phyloP scores from a whole-genome alignment of 2,113 vertebrate species.

The Lethenteron reissneri region DNA sequence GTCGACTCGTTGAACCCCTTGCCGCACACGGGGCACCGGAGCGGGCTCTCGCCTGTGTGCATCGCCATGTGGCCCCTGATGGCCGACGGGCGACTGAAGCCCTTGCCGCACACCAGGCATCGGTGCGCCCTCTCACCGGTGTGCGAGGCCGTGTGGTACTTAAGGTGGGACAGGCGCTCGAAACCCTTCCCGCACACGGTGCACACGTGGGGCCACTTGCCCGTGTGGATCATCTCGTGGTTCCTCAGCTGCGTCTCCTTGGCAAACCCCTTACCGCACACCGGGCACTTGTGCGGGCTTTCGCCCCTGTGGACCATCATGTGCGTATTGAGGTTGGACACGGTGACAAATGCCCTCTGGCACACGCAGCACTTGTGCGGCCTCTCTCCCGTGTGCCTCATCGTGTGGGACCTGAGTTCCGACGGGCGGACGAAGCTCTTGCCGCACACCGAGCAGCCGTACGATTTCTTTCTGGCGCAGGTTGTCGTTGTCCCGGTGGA shows the following conservation, averaged over 20 bases:
- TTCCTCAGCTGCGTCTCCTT: neutral
- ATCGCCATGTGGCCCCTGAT: constrained; percentile 83
- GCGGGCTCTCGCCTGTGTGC: constrained; percentile 73
- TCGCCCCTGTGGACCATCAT: neutral
- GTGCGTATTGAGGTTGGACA: neutral
- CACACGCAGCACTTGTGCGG: constrained; percentile 1
- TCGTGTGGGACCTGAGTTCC: neutral
- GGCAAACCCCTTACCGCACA: constrained; percentile 3
- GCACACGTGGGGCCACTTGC: neutral
- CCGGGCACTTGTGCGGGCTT: neutral
- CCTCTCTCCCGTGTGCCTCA: neutral
- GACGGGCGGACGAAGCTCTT: neutral
- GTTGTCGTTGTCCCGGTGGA: too few relatives aligned
- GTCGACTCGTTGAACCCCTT: constrained; percentile 89
- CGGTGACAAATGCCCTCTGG: neutral
- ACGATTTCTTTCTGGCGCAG: too few relatives aligned
- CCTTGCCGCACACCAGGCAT: constrained; percentile 66
- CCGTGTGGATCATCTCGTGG: neutral
- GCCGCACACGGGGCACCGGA: constrained; percentile 87
- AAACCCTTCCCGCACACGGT: neutral
- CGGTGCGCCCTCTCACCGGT: constrained; percentile 87
- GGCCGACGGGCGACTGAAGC: constrained; percentile 79
- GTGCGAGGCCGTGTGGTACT: constrained; percentile 74
- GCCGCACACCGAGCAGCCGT: neutral
- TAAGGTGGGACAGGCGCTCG: constrained; percentile 62